phyloP scores from a whole-genome alignment of 2,113 vertebrate species.

The Rhombomys opimus region DNA sequence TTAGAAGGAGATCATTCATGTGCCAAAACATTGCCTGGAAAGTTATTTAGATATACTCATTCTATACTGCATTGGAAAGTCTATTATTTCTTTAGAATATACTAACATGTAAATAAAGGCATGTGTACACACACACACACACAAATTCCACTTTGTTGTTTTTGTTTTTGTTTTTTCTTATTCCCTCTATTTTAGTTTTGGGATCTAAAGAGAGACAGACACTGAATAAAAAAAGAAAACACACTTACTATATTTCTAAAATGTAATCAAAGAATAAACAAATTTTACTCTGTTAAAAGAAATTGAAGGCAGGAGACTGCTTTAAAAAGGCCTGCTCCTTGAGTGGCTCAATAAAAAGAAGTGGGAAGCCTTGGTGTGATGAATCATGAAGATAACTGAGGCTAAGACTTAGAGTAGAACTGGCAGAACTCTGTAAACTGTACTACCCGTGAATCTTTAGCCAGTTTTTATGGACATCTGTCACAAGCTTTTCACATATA shows the following conservation, averaged over 20 bases:
- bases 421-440: not conserved
- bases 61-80: constrained; percentile 15
- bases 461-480: not conserved
- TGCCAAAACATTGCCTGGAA: constrained; percentile 13
- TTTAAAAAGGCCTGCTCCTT: not conserved
- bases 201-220: not conserved
- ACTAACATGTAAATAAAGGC: constrained; percentile 25
- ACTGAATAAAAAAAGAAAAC: not conserved
- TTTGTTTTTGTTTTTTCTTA: not conserved
- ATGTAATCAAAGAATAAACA: not conserved
- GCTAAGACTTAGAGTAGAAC: not conserved
- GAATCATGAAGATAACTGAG: not conserved
- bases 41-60: constrained; percentile 5
- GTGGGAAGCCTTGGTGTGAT: not conserved
- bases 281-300: constrained; percentile 5
- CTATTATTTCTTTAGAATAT: constrained; percentile 31
- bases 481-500: not conserved
- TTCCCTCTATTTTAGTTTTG: constrained; percentile 31
- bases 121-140: constrained; percentile 7
- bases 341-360: not conserved
- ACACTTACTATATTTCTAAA: constrained; percentile 13
- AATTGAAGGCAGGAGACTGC: not conserved
- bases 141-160: not conserved
- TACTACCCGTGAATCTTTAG: not conserved
- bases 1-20: constrained; percentile 27